Evolutionary conservation across 2,888 invertebrate species (phyloP).

Genomic region (Acanthosoma haemorrhoidale): DNA sequence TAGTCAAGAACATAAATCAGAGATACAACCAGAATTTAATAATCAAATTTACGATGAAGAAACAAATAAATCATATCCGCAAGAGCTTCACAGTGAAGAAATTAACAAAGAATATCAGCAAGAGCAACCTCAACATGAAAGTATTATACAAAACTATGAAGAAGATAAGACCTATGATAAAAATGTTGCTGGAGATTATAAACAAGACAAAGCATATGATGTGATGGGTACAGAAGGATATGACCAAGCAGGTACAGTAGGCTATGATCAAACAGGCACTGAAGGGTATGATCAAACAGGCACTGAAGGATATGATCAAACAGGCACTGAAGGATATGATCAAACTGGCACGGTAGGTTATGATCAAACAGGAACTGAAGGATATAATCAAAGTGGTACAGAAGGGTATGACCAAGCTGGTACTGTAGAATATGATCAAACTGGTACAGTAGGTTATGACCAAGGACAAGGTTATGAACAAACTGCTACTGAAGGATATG

Average conservation of each 20-base stretch:
- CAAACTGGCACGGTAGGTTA: not conserved
- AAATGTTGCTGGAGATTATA: not conserved
- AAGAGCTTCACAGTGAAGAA: not conserved
- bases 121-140: not conserved
- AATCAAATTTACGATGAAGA: not conserved
- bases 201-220: not conserved
- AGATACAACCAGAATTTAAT: not conserved
- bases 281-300: not conserved
- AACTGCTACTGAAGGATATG: not conserved
- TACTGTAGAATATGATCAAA: not conserved
- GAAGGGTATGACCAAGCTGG: not conserved
- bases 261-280: not conserved
- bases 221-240: not conserved
- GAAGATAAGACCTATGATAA: not conserved
- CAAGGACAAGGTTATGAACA: not conserved
- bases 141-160: not conserved
- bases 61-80: not conserved
- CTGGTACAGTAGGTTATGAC: not conserved
- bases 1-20: not conserved
- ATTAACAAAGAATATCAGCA: not conserved
- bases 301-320: conserved; percentile 9
- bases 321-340: not conserved
- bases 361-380: not conserved
- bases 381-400: too few relatives aligned
- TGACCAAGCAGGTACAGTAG: not conserved